Evolutionary conservation across 1,140 invertebrate species (phyloP).

Genomic region (Zaprionus tsacasi): DNA sequence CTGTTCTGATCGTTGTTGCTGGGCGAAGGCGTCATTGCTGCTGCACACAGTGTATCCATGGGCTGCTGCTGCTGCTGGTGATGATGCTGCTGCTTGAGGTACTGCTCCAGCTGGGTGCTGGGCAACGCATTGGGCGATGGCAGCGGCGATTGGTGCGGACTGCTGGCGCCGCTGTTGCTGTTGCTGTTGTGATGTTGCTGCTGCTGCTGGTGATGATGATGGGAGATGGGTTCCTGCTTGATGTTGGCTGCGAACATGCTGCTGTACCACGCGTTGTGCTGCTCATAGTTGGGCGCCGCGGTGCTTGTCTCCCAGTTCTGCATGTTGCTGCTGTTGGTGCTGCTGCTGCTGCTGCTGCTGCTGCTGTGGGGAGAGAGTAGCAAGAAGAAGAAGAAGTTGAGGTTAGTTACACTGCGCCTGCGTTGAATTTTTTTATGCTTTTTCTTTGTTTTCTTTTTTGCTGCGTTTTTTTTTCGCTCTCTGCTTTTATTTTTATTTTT

Average conservation of each 20-base stretch:
- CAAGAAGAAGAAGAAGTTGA: conserved; percentile 28
- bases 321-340: conserved; percentile 57
- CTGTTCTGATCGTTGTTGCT: conserved; percentile 84
- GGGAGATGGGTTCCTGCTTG: conserved; percentile 71
- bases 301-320: conserved; percentile 83
- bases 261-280: conserved; percentile 81
- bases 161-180: conserved; percentile 60
- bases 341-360: not conserved
- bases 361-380: conserved; percentile 30
- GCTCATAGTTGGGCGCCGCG: conserved; percentile 75
- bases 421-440: conserved; percentile 60
- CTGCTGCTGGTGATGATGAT: conserved; percentile 49
- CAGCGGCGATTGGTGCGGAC: conserved; percentile 61
- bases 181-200: conserved; percentile 8
- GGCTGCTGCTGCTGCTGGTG: conserved; percentile 58
- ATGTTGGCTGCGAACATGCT: conserved; percentile 77
- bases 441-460: conserved; percentile 17
- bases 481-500: conserved; percentile 54
- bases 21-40: conserved; percentile 84
- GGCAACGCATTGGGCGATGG: conserved; percentile 44
- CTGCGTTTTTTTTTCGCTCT: conserved; percentile 44
- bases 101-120: conserved; percentile 68
- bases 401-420: conserved; percentile 55
- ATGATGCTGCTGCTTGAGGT: conserved; percentile 72
- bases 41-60: conserved; percentile 70